Percentiles rank a stretch among this genome's conserved stretches.
phyloP scores from a whole-genome alignment of 2,113 vertebrate species.

The Mastomys natalensis region DNA sequence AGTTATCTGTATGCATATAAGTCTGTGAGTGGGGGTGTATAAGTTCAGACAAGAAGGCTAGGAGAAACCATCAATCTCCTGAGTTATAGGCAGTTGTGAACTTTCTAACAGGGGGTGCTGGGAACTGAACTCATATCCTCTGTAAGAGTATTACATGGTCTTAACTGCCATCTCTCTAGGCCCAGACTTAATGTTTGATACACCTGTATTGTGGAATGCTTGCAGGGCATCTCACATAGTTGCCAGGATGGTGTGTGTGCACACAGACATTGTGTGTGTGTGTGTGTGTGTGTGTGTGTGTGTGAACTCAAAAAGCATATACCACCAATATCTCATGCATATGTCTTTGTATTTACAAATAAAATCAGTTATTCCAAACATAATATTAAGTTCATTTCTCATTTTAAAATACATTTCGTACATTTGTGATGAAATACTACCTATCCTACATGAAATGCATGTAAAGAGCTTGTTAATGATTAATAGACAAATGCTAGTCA shows the following conservation, averaged over 20 bases:
- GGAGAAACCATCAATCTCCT: not conserved
- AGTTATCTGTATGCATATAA: not conserved
- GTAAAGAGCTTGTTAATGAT: conserved; percentile 14
- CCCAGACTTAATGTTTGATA: not conserved
- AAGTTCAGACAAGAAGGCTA: no score
- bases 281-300: not conserved
- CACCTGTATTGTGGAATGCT: not conserved
- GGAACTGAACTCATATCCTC: not conserved
- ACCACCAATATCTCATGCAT: not conserved
- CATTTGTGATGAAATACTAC: not conserved
- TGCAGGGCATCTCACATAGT: not conserved
- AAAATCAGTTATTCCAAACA: not conserved
- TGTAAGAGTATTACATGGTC: not conserved
- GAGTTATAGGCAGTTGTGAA: not conserved
- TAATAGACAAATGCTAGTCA: not conserved
- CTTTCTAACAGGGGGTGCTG: not conserved
- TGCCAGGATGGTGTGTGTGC: not conserved
- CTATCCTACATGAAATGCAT: not conserved
- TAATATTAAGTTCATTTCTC: conserved; percentile 14
- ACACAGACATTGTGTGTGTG: no score
- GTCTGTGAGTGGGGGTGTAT: not conserved
- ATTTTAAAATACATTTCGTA: not conserved
- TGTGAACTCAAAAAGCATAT: not conserved
- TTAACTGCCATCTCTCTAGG: not conserved
- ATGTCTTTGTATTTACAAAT: not conserved